phyloP scores from a whole-genome alignment of 2,888 invertebrate species.

The Ypsolopha scabrella region DNA sequence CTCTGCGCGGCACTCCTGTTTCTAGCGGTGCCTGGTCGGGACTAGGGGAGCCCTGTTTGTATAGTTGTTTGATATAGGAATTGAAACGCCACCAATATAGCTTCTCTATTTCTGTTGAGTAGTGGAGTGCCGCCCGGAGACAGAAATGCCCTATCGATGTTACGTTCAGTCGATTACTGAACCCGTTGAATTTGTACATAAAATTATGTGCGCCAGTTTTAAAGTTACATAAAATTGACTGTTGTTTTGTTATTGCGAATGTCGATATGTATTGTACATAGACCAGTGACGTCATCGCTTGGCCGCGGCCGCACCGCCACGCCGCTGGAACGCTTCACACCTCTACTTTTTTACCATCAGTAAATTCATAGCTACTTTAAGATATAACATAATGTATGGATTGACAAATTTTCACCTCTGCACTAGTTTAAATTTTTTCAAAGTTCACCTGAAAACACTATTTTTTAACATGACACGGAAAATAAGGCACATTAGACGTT shows the following conservation, averaged over 20 bases:
- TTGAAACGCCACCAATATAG: slow-evolving; percentile 27
- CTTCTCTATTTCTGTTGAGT: slow-evolving; percentile 18
- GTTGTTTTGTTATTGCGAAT: slow-evolving; percentile 61
- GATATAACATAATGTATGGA: slow-evolving; percentile 32
- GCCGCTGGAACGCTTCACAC: neutral
- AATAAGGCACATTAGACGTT: slow-evolving; percentile 44
- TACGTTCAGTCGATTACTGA: slow-evolving; percentile 44
- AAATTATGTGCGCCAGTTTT: slow-evolving; percentile 50
- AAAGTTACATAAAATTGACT: slow-evolving; percentile 42
- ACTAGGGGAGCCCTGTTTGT: slow-evolving; percentile 11
- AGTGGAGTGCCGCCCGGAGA: slow-evolving; percentile 39
- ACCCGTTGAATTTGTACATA: slow-evolving; percentile 56
- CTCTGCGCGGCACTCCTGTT: slow-evolving; percentile 42
- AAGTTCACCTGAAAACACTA: slow-evolving; percentile 45
- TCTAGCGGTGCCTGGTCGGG: slow-evolving; percentile 7
- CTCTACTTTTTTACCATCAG: slow-evolving; percentile 30
- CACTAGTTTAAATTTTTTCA: slow-evolving; percentile 53
- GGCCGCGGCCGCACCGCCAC: slow-evolving; percentile 13
- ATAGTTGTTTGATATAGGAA: slow-evolving; percentile 38
- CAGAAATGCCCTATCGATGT: slow-evolving; percentile 38
- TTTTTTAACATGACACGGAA: slow-evolving; percentile 43
- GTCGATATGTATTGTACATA: slow-evolving; percentile 57
- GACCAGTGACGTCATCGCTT: slow-evolving; percentile 39
- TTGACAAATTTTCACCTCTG: slow-evolving; percentile 52
- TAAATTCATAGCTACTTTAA: slow-evolving; percentile 24